Conservation (phyloP, 1,140 invertebrate species). For the Araneus ventricosus region DNA sequence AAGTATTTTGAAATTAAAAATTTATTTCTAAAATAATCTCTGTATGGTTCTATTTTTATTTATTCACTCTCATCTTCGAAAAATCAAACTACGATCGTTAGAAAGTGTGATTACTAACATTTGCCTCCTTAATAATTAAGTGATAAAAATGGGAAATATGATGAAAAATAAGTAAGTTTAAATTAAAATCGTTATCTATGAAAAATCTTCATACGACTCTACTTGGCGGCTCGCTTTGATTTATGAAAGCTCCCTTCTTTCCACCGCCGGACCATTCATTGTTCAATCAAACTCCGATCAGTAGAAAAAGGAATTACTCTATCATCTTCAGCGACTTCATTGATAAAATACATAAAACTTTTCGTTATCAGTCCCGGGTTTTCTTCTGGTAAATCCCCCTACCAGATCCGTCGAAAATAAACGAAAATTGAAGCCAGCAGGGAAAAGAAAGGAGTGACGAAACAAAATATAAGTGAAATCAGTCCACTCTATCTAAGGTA, state of each 20-base stretch:
- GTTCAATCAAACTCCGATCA: conserved; percentile 47
- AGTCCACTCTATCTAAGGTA: conserved; percentile 59
- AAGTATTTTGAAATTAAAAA: too few relatives aligned
- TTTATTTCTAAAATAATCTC: too few relatives aligned
- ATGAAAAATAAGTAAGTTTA: neutral
- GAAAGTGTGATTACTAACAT: too few relatives aligned
- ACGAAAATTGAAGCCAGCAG: conserved; percentile 54
- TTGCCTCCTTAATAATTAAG: too few relatives aligned
- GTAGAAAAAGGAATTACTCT: conserved; percentile 32
- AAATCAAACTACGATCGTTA: too few relatives aligned
- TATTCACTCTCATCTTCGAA: too few relatives aligned
- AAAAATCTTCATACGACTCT: neutral
- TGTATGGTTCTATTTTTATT: too few relatives aligned
- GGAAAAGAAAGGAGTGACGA: conserved; percentile 16
- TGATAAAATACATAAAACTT: conserved; percentile 71
- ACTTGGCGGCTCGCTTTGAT: neutral
- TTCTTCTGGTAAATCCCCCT: conserved; percentile 57
- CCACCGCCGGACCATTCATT: neutral
- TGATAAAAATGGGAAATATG: too few relatives aligned
- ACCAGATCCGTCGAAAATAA: conserved; percentile 48
- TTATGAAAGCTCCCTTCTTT: neutral
- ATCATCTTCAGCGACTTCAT: conserved; percentile 57
- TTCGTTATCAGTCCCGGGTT: conserved; percentile 54
- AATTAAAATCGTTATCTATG: neutral
- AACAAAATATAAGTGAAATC: conserved; percentile 62